Evolutionary conservation across 2,888 invertebrate species (phyloP), one percentile per base, ranked within the genome.

Genomic region (Parascotia fuliginaria): DNA sequence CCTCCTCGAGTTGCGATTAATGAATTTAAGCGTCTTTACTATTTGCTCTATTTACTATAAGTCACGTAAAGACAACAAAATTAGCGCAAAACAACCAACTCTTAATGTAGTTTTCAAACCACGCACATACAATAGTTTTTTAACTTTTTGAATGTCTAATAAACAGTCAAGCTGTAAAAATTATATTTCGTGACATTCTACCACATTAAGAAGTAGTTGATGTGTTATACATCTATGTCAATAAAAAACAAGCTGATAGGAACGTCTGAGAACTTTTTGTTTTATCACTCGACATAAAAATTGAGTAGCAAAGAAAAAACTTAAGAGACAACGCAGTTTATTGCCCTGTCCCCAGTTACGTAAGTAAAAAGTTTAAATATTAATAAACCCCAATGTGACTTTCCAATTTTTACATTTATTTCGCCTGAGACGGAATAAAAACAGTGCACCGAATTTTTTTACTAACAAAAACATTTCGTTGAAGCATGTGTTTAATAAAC

Each of bases 221-320:
- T 60, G 48, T 34, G 29, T 48, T 47, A 29, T 48, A n/a, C n/a
- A n/a, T n/a, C n/a, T n/a, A 41, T 50, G 50, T 51, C 46, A 49
- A 24, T 55, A 44, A 53, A 60, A 19, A 65, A 44, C 16, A 49
- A 43, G 42, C 38, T 37, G 29, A 58, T 51, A 49, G 65, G 58
- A 61, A 68, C 53, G 53, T 45, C 46, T 41, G 45, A 68, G 52
- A 46, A 54, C 68, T 68, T 57, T 64, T 58, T 60, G 50, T 19
- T 68, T 61, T 68, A 55, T 58, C 61, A 61, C 61, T 61, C 58
- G 61, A 65, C 65, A 61, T 55, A 55, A 65, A 67, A 68, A 58
- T 55, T 55, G 55, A 47, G 52, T 27, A 49, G 41, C 57, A 45
- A 47, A 38, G 43, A 61, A 66, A 62, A 66, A 62, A 65, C 36